These are phyloP conservation scores for Toxotes chatareus DNA, from an alignment of 2,113 vertebrate genomes.

Conservation along the genomic window DNA sequence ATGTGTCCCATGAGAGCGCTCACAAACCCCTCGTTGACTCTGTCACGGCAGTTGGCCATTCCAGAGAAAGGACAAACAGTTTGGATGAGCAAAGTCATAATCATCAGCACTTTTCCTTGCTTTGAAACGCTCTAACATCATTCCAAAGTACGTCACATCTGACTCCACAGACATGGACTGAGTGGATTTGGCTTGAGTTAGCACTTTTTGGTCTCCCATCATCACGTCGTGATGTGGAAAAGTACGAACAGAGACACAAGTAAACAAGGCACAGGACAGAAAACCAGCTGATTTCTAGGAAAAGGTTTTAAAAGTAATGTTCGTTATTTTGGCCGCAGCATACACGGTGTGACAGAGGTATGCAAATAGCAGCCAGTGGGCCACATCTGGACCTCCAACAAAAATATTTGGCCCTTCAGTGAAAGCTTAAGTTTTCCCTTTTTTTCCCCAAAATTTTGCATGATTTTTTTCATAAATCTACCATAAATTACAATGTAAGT, in stretches of 20 bases:
- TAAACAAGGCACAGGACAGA: background rate
- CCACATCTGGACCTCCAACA: background rate
- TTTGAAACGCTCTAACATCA: constrained; percentile 26
- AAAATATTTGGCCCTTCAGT: too few species aligned
- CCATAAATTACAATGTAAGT: too few species aligned
- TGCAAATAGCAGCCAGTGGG: background rate
- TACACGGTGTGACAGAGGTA: background rate
- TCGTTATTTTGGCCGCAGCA: background rate
- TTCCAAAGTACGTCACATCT: constrained; percentile 27
- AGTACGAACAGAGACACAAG: constrained; percentile 3
- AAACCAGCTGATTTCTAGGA: background rate
- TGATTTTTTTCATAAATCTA: too few species aligned
- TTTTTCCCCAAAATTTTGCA: too few species aligned
- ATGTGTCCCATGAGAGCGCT: constrained; percentile 25
- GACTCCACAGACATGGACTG: background rate
- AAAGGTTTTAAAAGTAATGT: background rate
- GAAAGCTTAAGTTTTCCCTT: too few species aligned
- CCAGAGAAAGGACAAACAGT: constrained; percentile 14
- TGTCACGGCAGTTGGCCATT: background rate
- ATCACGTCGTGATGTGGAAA: constrained; percentile 11
- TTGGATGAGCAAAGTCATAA: constrained; percentile 6
- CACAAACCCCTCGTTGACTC: background rate
- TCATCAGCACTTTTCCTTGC: constrained; percentile 49
- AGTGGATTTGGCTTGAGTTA: background rate
- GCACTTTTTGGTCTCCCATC: constrained; percentile 19